Percentiles rank a stretch among this genome's conserved stretches.
Conservation (phyloP, 2,888 invertebrate species). For the Therioaphis trifolii region DNA sequence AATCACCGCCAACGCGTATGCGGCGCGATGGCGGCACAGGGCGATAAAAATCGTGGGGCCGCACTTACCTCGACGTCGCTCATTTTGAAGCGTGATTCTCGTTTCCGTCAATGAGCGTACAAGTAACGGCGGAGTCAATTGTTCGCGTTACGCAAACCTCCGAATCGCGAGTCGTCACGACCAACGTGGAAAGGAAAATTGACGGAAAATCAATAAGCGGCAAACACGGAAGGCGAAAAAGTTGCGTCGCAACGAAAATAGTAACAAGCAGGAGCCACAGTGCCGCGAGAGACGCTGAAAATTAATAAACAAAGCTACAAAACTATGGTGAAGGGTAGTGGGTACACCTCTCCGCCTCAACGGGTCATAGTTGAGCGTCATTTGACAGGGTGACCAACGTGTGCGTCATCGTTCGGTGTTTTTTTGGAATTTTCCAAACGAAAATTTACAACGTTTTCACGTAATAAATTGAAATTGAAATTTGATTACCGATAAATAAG, state of each 20-base stretch:
- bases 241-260: not conserved
- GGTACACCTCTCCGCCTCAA: not conserved
- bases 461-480: too few species aligned
- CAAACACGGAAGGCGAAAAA: not conserved
- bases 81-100: slow-evolving; percentile 51
- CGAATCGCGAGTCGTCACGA: too few species aligned
- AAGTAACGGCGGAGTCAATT: not conserved
- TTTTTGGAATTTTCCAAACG: not conserved
- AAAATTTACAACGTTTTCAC: not conserved
- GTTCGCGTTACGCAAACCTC: too few species aligned
- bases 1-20: too few species aligned
- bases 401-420: not conserved
- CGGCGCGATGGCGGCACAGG: not conserved
- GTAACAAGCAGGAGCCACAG: not conserved
- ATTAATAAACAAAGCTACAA: slow-evolving; percentile 51
- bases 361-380: slow-evolving; percentile 32
- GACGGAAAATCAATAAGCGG: not conserved
- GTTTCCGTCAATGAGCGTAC: not conserved
- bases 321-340: not conserved
- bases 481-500: not conserved
- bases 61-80: slow-evolving; percentile 60
- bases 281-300: slow-evolving; percentile 43
- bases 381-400: slow-evolving; percentile 29
- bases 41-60: not conserved
- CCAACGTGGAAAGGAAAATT: not conserved